A percentile compares a stretch with the other conserved stretches of the same genome.
phyloP scores from a whole-genome alignment of 2,888 invertebrate species.

The Synergus itoensis region DNA sequence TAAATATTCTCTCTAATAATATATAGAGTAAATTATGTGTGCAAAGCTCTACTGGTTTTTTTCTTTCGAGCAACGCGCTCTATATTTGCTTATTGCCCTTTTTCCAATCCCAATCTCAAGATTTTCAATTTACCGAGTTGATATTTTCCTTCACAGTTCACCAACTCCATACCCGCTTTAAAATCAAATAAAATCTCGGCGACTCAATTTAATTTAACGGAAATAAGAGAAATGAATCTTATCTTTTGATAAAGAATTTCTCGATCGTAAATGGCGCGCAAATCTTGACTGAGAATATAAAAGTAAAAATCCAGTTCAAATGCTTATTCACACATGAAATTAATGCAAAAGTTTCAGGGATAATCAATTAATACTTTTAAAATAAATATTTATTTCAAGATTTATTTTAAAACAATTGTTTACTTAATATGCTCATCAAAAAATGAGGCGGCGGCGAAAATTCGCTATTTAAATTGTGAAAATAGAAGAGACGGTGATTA shows the following conservation, averaged over 20 bases:
- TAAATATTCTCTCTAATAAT: too few relatives aligned
- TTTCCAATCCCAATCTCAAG: not conserved
- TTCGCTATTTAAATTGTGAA: not conserved
- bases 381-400: conserved; percentile 12
- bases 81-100: not conserved
- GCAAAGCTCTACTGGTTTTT: not conserved
- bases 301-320: not conserved
- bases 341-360: not conserved
- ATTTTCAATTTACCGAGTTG: not conserved
- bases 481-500: not conserved
- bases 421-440: not conserved
- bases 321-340: not conserved
- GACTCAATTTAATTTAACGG: not conserved
- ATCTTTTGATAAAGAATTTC: not conserved
- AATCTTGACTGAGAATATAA: not conserved
- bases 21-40: too few relatives aligned
- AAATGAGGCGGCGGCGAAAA: not conserved
- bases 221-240: not conserved
- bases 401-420: conserved; percentile 10
- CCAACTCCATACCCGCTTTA: not conserved
- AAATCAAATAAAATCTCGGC: not conserved
- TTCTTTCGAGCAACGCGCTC: not conserved
- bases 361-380: not conserved
- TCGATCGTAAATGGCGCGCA: not conserved
- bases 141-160: not conserved